Evolutionary conservation across 2,888 invertebrate species (phyloP), one percentile per base, ranked within the genome.

Genomic region (Drosophila stalkeri): DNA sequence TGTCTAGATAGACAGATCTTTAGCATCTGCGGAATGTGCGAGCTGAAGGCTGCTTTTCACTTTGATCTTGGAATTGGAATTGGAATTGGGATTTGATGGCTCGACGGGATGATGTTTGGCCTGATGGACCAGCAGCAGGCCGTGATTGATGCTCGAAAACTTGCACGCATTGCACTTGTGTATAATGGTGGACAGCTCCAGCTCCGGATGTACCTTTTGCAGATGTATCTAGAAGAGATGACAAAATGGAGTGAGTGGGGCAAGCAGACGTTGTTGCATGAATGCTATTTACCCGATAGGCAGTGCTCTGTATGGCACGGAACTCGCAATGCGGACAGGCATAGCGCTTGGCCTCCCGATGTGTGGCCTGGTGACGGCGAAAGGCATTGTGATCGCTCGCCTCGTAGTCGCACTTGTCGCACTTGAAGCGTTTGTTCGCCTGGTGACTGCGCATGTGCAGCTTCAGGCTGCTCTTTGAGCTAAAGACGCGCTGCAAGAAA

Each of bases 361-460:
- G 97, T 14, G 95, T 94, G 84, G 89, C 92, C 84, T 96, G 96
- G 92, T 98, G 98, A 2, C 97, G 94, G 31, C 97, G 94, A 77
- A 97, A 94, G 0, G 97, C 95, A 92, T 97, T 97, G 92, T 97
- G 97, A 91, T 97, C 97, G 3, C 96, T 94, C 6, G 96, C 95
- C 46, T 95, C 93, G 91, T 96, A 97, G 6, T 94, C 93, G 92
- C 98, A 98, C 56, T 94, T 93, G 41, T 95, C 94, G 91, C 98
- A 98, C 44, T 95, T 94, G 92, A 96, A 97, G 0, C 97, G 91
- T 54, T 91, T 91, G n/a, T 75, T 80, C 31, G 81, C 74, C 69
- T 91, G 89, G 39, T 93, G 92, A 5, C 86, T 91, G 27, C 89
- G 81, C 78, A 95, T 93, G 81, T 96, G 95, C 49, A 94, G 91